Percentiles rank a stretch among this genome's conserved stretches.
phyloP scores from a whole-genome alignment of 2,113 vertebrate genomes.

The Muntiacus muntjak region DNA sequence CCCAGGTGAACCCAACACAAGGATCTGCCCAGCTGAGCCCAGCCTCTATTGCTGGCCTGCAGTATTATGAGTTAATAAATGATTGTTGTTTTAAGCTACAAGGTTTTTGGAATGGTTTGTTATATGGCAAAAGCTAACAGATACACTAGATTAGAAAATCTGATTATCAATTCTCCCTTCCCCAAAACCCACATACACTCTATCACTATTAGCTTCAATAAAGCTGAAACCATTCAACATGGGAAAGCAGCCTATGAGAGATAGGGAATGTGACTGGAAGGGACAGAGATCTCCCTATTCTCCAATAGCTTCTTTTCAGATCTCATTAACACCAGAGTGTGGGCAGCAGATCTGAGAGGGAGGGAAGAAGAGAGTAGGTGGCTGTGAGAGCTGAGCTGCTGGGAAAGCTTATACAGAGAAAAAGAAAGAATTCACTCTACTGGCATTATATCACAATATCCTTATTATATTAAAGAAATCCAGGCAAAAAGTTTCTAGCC shows the following conservation, averaged over 20 bases:
- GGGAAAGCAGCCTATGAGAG: neutral
- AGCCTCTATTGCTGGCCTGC: neutral
- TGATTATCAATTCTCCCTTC: neutral
- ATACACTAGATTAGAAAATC: neutral
- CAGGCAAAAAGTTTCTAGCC: neutral
- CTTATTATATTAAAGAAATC: neutral
- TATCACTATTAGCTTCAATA: neutral
- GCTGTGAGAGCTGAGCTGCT: neutral
- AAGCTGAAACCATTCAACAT: neutral
- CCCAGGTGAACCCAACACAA: neutral
- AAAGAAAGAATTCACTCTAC: neutral
- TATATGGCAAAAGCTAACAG: neutral
- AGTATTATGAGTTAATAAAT: neutral
- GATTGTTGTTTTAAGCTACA: neutral
- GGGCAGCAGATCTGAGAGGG: neutral
- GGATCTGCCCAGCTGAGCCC: neutral
- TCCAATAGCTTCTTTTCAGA: neutral
- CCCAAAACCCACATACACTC: too few relatives aligned
- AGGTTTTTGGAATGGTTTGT: neutral
- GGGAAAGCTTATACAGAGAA: neutral
- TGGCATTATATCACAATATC: neutral
- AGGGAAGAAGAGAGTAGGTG: neutral
- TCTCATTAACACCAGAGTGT: neutral
- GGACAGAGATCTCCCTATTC: neutral
- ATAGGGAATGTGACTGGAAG: neutral